These are phyloP conservation scores for Oscheius onirici DNA, from an alignment of 2,888 invertebrate species.

Conservation along the genomic window DNA sequence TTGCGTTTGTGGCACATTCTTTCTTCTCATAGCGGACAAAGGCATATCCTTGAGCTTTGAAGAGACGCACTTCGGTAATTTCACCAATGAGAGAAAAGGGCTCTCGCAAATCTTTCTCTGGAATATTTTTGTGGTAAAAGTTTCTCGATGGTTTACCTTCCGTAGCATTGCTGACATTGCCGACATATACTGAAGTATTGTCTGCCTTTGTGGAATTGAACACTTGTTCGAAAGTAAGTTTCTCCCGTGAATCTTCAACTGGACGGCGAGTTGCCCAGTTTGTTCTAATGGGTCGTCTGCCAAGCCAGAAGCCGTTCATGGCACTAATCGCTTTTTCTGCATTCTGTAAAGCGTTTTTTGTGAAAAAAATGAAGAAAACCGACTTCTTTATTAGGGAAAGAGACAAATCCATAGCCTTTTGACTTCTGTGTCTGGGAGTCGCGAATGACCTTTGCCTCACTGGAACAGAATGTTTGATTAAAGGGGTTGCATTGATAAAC, in stretches of 20 bases:
- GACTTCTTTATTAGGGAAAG: constrained; percentile 93
- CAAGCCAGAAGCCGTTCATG: constrained; percentile 99
- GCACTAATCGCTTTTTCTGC: constrained; percentile 95
- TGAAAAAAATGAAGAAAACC: constrained; percentile 17
- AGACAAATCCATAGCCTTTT: constrained; percentile 98
- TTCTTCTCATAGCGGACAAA: constrained; percentile 87
- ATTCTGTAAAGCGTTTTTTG: constrained; percentile 75
- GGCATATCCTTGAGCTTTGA: constrained; percentile 74
- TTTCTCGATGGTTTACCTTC: constrained; percentile 43
- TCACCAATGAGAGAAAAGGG: constrained; percentile 92
- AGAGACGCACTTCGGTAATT: constrained; percentile 95
- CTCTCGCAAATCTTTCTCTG: constrained; percentile 93
- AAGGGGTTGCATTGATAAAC: not conserved
- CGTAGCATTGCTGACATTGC: constrained; percentile 79
- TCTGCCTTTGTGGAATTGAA: constrained; percentile 97
- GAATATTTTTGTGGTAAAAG: not conserved
- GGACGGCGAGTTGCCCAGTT: constrained; percentile 98
- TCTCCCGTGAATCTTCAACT: constrained; percentile 74
- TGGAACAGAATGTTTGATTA: constrained; percentile 65
- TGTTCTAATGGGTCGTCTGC: constrained; percentile 93
- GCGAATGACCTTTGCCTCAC: constrained; percentile 96
- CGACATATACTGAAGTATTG: constrained; percentile 98
- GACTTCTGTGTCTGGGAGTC: constrained; percentile 99
- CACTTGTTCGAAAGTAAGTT: constrained; percentile 75
- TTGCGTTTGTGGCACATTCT: constrained; percentile 96